phyloP scores from a whole-genome alignment of 2,113 vertebrate species.

The Echinops telfairi region DNA sequence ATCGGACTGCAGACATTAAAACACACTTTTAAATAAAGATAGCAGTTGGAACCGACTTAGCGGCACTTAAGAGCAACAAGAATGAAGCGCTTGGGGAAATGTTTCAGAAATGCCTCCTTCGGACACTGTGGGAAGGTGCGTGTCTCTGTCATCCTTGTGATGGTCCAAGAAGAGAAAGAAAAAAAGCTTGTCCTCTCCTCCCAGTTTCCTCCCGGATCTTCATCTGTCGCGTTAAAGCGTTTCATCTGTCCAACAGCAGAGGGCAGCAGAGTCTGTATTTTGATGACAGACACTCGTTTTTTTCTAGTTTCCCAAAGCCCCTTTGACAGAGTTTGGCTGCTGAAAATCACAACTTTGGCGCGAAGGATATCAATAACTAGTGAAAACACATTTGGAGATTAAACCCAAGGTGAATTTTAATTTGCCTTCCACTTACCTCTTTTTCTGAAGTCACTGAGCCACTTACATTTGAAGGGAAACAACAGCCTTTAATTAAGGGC shows the following conservation, averaged over 20 bases:
- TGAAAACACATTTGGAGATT: background rate
- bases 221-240: background rate
- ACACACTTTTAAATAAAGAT: too few species aligned
- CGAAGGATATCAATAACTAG: background rate
- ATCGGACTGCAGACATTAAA: too few species aligned
- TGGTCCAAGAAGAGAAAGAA: too few species aligned
- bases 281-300: background rate
- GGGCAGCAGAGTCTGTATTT: constrained; percentile 68
- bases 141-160: too few species aligned
- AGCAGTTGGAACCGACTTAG: too few species aligned
- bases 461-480: background rate
- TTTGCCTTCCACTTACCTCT: background rate
- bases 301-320: background rate
- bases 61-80: too few species aligned
- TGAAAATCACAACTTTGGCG: background rate
- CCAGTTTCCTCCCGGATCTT: too few species aligned
- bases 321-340: background rate
- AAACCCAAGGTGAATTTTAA: background rate
- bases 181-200: too few species aligned
- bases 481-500: rapidly evolving
- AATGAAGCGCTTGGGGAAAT: too few species aligned
- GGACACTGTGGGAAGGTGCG: too few species aligned
- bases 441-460: background rate
- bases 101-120: too few species aligned
- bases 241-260: constrained; percentile 54